Evolutionary conservation across 2,797 vertebrate species (phyloP).

Genomic region (Lepidocolaptes lacrymiger): DNA sequence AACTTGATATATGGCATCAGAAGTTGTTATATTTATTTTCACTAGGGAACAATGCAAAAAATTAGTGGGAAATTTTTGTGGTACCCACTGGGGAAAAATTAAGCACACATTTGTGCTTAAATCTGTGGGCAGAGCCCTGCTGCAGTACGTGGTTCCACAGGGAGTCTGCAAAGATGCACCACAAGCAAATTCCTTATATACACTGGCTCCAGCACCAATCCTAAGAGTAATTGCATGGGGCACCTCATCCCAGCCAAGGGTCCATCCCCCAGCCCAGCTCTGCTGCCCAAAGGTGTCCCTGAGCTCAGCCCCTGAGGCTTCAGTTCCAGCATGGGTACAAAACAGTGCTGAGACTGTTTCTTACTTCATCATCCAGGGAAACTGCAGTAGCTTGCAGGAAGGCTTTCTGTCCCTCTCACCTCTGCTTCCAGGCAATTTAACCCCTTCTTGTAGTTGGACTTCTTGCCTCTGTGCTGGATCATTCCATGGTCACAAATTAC

Average conservation of each 20-base stretch:
- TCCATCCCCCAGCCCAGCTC: neutral
- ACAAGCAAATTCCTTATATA: neutral
- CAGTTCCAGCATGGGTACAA: neutral
- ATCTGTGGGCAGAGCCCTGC: neutral
- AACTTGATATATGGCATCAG: neutral
- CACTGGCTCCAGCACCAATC: neutral
- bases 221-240: fast-evolving
- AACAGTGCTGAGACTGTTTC: neutral
- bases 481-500: neutral
- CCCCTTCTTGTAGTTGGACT: neutral
- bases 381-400: neutral
- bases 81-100: neutral
- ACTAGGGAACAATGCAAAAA: neutral
- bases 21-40: neutral
- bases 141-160: neutral
- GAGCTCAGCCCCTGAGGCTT: neutral
- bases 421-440: neutral
- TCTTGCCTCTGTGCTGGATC: neutral
- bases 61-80: neutral
- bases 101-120: neutral
- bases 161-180: neutral
- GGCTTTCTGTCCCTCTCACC: neutral
- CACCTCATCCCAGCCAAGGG: neutral
- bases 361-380: neutral
- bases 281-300: neutral